A percentile compares a stretch with the other conserved stretches of the same genome.
These are phyloP conservation scores for Harpalus rubripes DNA, from an alignment of 2,888 invertebrate genomes.

Conservation along the genomic window DNA sequence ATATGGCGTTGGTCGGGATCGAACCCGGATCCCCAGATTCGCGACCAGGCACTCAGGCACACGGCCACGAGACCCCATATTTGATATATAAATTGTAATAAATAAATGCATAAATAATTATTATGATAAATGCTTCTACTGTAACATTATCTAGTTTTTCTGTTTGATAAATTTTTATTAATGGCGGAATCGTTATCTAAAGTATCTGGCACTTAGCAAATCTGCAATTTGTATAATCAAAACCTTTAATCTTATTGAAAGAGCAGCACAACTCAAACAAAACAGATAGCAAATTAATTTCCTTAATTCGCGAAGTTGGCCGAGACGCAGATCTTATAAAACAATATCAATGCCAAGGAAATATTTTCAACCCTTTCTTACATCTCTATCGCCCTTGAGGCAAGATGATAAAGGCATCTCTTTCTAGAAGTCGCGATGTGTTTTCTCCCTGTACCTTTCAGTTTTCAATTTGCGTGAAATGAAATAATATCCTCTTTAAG, in stretches of 20 bases:
- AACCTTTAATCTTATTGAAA: conserved; percentile 52
- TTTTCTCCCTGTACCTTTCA: conserved; percentile 29
- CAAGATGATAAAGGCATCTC: conserved; percentile 5
- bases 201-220: conserved; percentile 24
- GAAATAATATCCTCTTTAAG: conserved; percentile 53
- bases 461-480: conserved; percentile 49
- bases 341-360: conserved; percentile 56
- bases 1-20: too few species aligned
- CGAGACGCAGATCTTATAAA: conserved; percentile 50
- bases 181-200: conserved; percentile 5
- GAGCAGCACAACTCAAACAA: conserved; percentile 53
- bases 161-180: not conserved
- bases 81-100: too few species aligned
- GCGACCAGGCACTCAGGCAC: too few species aligned
- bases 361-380: conserved; percentile 35
- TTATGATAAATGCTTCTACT: too few species aligned
- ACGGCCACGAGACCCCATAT: too few species aligned
- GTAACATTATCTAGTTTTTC: too few species aligned
- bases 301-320: conserved; percentile 57
- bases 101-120: too few species aligned
- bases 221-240: conserved; percentile 48
- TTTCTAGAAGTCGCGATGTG: conserved; percentile 25
- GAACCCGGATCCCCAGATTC: too few species aligned
- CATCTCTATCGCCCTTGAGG: not conserved
- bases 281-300: conserved; percentile 63